phyloP scores from a whole-genome alignment of 2,113 vertebrate genomes.

The Lycaon pictus region DNA sequence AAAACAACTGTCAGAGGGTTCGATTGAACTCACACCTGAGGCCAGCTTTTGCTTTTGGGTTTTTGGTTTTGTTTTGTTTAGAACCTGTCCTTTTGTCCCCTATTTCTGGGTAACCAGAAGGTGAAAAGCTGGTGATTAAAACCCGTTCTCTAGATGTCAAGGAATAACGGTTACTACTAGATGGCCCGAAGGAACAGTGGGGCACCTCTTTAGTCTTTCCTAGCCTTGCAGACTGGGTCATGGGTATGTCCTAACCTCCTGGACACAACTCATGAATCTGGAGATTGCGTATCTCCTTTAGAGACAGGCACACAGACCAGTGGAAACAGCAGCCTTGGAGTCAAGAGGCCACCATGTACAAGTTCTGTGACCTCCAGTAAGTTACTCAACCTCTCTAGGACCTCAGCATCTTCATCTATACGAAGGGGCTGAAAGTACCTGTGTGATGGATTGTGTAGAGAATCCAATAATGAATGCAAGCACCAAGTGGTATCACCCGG shows the following conservation, averaged over 20 bases:
- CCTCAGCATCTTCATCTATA: neutral
- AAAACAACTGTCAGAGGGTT: slow-evolving; percentile 39
- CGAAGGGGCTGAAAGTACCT: neutral
- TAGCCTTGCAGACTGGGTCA: neutral
- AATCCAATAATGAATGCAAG: neutral
- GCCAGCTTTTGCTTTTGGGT: neutral
- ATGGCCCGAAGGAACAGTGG: neutral
- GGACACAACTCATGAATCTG: neutral
- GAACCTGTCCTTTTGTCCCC: neutral
- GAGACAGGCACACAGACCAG: neutral
- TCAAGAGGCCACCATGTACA: neutral
- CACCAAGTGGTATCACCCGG: neutral
- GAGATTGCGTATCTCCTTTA: neutral
- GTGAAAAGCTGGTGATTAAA: slow-evolving; percentile 7
- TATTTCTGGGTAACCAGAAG: slow-evolving; percentile 45
- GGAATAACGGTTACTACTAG: neutral
- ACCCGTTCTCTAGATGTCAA: neutral
- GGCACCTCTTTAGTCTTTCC: neutral
- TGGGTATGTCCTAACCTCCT: neutral
- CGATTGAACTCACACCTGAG: slow-evolving; percentile 22
- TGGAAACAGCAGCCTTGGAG: neutral
- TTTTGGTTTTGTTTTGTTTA: neutral
- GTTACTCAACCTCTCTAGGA: neutral
- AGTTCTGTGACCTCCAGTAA: neutral
- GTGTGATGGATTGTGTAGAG: neutral